Evolutionary conservation across 2,113 vertebrate species (phyloP).

Genomic region (Rhea pennata): DNA sequence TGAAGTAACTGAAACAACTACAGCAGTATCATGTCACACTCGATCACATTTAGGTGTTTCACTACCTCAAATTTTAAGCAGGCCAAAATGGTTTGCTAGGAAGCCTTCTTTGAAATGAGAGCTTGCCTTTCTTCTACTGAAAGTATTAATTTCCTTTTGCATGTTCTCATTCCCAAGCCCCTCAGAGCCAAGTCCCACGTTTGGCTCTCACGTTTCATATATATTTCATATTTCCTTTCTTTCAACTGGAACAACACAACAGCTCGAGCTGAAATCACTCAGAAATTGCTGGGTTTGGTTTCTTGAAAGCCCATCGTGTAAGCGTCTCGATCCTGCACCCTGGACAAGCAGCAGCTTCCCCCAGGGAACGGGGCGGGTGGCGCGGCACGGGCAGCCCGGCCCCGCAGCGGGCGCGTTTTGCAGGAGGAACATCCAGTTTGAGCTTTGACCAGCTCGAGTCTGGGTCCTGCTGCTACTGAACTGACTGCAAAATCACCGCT

Average conservation of each 20-base stretch:
- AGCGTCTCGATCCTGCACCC: not conserved
- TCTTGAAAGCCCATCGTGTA: not conserved
- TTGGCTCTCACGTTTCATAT: not conserved
- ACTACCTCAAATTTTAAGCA: not conserved
- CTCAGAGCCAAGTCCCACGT: not conserved
- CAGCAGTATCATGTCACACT: not conserved
- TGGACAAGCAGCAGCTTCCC: not conserved
- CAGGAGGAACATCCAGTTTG: not conserved
- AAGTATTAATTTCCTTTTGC: not conserved
- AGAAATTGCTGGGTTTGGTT: not conserved
- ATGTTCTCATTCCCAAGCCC: not conserved
- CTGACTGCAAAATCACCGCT: constrained; percentile 1
- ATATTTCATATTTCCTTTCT: not conserved
- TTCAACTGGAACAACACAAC: not conserved
- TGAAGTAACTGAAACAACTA: not conserved
- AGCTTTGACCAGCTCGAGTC: not conserved
- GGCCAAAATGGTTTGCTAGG: not conserved
- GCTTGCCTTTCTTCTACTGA: not conserved
- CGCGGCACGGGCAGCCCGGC: accelerated
- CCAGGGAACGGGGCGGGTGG: not conserved
- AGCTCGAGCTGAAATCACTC: not conserved
- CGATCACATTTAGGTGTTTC: not conserved
- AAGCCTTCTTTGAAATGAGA: not conserved
- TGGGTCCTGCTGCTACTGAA: constrained; percentile 15
- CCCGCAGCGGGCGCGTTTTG: not conserved